Evolutionary conservation across 1,140 invertebrate species (phyloP).

Genomic region (Drosophila parabipectinata): DNA sequence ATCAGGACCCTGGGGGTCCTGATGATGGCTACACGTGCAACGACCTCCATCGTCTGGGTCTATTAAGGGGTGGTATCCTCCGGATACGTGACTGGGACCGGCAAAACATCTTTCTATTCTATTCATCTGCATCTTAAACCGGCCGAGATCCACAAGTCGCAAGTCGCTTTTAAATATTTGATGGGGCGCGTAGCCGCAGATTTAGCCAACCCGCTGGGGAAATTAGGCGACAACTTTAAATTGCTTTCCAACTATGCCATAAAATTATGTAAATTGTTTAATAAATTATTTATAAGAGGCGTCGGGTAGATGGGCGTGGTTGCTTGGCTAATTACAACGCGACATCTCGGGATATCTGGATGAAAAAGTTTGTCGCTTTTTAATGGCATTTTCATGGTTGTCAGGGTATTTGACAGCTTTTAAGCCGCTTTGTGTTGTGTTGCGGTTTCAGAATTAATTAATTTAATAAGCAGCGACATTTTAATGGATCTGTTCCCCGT

Average conservation of each 20-base stretch:
- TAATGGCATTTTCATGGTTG: slow-evolving; percentile 67
- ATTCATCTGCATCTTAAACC: slow-evolving; percentile 39
- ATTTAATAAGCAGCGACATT: slow-evolving; percentile 67
- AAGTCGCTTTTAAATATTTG: slow-evolving; percentile 63
- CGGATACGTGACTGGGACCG: slow-evolving; percentile 25
- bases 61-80: not conserved
- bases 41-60: slow-evolving; percentile 24
- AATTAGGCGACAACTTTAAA: slow-evolving; percentile 71
- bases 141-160: slow-evolving; percentile 48
- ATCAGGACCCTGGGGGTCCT: slow-evolving; percentile 9
- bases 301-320: slow-evolving; percentile 7
- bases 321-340: slow-evolving; percentile 56
- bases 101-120: not conserved
- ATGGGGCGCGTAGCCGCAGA: slow-evolving; percentile 62
- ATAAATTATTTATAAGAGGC: slow-evolving; percentile 60
- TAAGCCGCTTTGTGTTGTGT: slow-evolving; percentile 65
- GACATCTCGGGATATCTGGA: slow-evolving; percentile 62
- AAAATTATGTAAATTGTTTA: slow-evolving; percentile 72
- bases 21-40: slow-evolving; percentile 22
- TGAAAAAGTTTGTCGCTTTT: slow-evolving; percentile 49
- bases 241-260: slow-evolving; percentile 63
- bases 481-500: slow-evolving; percentile 48
- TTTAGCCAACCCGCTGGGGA: slow-evolving; percentile 59
- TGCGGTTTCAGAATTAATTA: slow-evolving; percentile 69
- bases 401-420: slow-evolving; percentile 62